These are phyloP conservation scores for Brachionus manjavacas DNA, from an alignment of 1,140 invertebrate genomes.

Conservation along the genomic window DNA sequence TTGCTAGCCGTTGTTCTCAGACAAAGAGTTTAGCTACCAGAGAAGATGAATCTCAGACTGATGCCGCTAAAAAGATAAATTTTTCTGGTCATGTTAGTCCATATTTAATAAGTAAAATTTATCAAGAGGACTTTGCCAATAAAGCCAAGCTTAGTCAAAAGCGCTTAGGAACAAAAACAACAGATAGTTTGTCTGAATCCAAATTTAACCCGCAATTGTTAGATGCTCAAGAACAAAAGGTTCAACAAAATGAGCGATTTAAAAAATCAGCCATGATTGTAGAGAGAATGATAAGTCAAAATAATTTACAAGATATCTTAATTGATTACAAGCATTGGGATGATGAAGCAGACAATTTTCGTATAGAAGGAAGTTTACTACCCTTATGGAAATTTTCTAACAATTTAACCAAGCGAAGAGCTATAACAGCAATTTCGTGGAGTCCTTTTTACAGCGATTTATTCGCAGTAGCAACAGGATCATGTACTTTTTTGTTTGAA, in stretches of 20 bases:
- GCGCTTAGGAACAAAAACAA: constrained; percentile 32
- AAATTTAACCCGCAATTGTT: not conserved
- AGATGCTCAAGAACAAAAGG: constrained; percentile 44
- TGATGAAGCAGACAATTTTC: constrained; percentile 85
- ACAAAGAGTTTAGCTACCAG: not conserved
- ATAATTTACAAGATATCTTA: constrained; percentile 82
- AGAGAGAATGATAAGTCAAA: constrained; percentile 88
- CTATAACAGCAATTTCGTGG: constrained; percentile 78
- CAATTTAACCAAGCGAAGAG: constrained; percentile 64
- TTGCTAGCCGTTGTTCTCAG: not conserved
- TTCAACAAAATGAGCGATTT: constrained; percentile 52
- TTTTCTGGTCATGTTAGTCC: not conserved
- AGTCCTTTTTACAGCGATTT: constrained; percentile 80
- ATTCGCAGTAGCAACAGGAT: constrained; percentile 81
- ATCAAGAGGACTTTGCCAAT: constrained; percentile 11
- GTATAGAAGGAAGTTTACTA: constrained; percentile 79
- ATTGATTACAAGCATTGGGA: constrained; percentile 93
- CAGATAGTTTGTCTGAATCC: not conserved
- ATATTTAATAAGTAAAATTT: not conserved
- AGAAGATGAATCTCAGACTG: not conserved
- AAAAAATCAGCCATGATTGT: constrained; percentile 69
- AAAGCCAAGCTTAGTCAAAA: constrained; percentile 47
- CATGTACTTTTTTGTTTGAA: constrained; percentile 61
- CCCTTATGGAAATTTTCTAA: constrained; percentile 82
- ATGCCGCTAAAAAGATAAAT: constrained; percentile 15